Percentiles rank a stretch among this genome's conserved stretches.
These are phyloP conservation scores for Globia sparganii DNA, from an alignment of 2,888 invertebrate species.

Conservation along the genomic window DNA sequence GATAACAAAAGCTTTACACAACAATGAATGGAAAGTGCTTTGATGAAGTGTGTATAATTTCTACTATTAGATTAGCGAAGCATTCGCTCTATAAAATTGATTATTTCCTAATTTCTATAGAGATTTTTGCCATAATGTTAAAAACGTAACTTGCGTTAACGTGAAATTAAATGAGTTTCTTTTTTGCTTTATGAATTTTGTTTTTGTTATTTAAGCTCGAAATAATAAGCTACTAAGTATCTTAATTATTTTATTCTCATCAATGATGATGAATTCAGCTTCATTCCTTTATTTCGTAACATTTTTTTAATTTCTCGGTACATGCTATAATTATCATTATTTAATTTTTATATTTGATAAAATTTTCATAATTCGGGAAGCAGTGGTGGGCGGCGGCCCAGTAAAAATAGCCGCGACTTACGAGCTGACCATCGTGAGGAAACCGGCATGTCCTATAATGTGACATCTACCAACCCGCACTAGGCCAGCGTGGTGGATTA, in stretches of 20 bases:
- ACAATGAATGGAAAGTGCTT: constrained; percentile 37
- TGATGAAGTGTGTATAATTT: constrained; percentile 38
- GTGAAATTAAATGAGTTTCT: not conserved
- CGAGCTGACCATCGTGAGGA: too few species aligned
- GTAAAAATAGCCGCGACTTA: too few species aligned
- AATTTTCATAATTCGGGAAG: not conserved
- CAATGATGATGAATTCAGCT: too few species aligned
- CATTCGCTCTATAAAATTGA: constrained; percentile 43
- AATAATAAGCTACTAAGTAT: not conserved
- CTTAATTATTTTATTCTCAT: not conserved
- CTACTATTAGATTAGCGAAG: constrained; percentile 19
- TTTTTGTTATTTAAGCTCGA: not conserved
- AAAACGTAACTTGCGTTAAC: constrained; percentile 29
- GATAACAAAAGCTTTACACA: constrained; percentile 24
- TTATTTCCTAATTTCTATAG: constrained; percentile 40
- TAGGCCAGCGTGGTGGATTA: too few species aligned
- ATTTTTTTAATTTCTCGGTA: not conserved
- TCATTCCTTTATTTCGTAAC: too few species aligned
- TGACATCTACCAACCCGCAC: too few species aligned
- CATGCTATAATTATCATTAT: not conserved
- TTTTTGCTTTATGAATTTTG: not conserved
- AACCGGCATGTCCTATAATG: too few species aligned
- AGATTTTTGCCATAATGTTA: constrained; percentile 5
- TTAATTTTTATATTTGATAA: not conserved
- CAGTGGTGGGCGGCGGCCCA: too few species aligned